A percentile compares a stretch with the other conserved stretches of the same genome.
Evolutionary conservation across 1,140 invertebrate genomes (phyloP).

Genomic region (Hormaphis cornu): DNA sequence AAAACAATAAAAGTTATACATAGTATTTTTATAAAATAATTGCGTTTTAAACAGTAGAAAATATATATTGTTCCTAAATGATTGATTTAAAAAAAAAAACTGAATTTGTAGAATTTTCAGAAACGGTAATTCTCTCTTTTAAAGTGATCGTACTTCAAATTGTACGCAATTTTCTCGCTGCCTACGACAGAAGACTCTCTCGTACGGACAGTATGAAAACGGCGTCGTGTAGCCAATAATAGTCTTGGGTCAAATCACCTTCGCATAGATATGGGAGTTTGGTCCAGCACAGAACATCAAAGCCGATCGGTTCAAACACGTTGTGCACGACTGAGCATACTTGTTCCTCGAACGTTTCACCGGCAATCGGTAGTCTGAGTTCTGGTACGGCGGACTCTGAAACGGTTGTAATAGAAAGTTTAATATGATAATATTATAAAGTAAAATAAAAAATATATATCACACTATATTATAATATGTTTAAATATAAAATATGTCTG

Average conservation of each 20-base stretch:
- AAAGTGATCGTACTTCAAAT: too few species aligned
- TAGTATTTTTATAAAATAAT: not conserved
- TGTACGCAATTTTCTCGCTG: too few species aligned
- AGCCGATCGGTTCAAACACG: conserved; percentile 61
- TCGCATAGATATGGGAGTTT: conserved; percentile 87
- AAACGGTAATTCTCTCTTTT: too few species aligned
- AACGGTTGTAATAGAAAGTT: not conserved
- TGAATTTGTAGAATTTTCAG: too few species aligned
- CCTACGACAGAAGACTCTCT: not conserved
- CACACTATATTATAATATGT: too few species aligned
- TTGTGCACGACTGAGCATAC: conserved; percentile 57
- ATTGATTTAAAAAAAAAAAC: too few species aligned
- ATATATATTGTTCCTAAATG: too few species aligned
- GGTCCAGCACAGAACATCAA: conserved; percentile 66
- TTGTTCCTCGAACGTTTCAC: conserved; percentile 68
- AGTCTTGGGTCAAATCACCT: conserved; percentile 82
- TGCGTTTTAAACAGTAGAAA: not conserved
- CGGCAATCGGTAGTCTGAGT: conserved; percentile 59
- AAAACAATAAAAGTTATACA: not conserved
- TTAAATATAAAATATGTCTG: too few species aligned
- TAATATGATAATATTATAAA: not conserved
- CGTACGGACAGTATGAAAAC: conserved; percentile 50
- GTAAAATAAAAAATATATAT: too few species aligned
- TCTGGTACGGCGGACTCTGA: conserved; percentile 44
- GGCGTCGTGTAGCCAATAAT: conserved; percentile 81